Conservation (phyloP, 2,113 vertebrate species). For the Nerophis ophidion region DNA sequence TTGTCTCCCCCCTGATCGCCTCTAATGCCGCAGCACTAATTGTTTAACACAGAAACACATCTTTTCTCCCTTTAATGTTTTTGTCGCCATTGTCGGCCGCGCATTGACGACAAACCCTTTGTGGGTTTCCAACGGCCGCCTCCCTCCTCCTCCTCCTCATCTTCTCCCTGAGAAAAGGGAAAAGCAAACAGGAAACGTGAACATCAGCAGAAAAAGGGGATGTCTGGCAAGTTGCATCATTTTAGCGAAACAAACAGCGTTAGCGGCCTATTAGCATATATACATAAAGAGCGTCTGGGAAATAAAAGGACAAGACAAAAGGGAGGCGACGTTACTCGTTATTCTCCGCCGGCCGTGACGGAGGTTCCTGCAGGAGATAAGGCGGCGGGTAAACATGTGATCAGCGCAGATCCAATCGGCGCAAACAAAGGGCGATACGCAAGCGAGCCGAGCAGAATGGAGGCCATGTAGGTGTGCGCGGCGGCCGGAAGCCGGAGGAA, state of each 20-base stretch:
- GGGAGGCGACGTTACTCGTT: slow-evolving; percentile 59
- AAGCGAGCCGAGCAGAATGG: slow-evolving; percentile 48
- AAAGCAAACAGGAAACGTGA: slow-evolving; percentile 28
- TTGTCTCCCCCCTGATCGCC: slow-evolving; percentile 66
- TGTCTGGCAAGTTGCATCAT: slow-evolving; percentile 77
- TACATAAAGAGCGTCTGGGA: slow-evolving; percentile 64
- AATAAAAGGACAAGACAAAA: slow-evolving; percentile 70
- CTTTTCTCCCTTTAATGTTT: slow-evolving; percentile 75
- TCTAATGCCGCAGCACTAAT: slow-evolving; percentile 75
- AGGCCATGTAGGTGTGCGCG: slow-evolving; percentile 46
- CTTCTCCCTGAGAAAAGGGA: slow-evolving; percentile 36
- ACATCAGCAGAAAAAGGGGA: slow-evolving; percentile 71
- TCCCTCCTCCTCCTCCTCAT: slow-evolving; percentile 1
- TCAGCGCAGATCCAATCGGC: slow-evolving; percentile 65
- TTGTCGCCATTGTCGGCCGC: slow-evolving; percentile 72
- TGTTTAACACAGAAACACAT: slow-evolving; percentile 76
- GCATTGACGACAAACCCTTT: slow-evolving; percentile 76
- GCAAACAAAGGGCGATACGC: slow-evolving; percentile 67
- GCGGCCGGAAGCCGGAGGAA: slow-evolving; percentile 37
- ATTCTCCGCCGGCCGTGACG: slow-evolving; percentile 67
- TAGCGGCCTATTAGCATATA: slow-evolving; percentile 70
- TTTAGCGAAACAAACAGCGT: slow-evolving; percentile 69
- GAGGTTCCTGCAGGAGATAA: slow-evolving; percentile 69
- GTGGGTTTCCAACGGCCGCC: slow-evolving; percentile 56
- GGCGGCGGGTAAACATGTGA: slow-evolving; percentile 69